Percentiles rank a stretch among this genome's conserved stretches.
Evolutionary conservation across 2,797 vertebrate species (phyloP).

Genomic region (Tragopan temminckii): DNA sequence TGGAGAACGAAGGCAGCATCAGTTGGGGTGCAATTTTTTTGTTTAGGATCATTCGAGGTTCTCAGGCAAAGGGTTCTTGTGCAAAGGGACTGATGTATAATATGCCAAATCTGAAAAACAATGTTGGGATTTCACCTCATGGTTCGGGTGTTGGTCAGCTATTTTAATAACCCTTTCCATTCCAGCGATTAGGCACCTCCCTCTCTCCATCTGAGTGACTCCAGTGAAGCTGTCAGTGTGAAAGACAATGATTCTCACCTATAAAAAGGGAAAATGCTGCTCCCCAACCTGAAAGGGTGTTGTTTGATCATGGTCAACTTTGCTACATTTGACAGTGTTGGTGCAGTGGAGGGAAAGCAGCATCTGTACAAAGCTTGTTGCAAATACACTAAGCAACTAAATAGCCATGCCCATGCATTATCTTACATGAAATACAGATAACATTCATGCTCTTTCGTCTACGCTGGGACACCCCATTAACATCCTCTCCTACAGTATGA

Average conservation of each 20-base stretch:
- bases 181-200: not conserved
- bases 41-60: not conserved
- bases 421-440: not conserved
- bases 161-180: not conserved
- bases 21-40: not conserved
- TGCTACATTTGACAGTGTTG: not conserved
- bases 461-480: fast-evolving
- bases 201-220: not conserved
- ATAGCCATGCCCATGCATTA: fast-evolving
- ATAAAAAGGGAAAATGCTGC: not conserved
- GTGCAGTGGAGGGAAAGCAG: not conserved
- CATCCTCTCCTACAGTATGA: fast-evolving
- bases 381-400: not conserved
- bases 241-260: not conserved
- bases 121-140: not conserved
- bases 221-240: fast-evolving
- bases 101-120: not conserved
- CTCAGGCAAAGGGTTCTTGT: not conserved
- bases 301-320: not conserved
- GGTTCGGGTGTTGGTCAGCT: not conserved
- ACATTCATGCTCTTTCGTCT: fast-evolving
- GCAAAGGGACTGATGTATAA: not conserved
- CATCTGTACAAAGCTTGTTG: not conserved
- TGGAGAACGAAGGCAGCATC: not conserved
- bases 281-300: not conserved